Conservation (phyloP, 37 sponge, comb jelly and placozoan species). For the Spongia lamella region DNA sequence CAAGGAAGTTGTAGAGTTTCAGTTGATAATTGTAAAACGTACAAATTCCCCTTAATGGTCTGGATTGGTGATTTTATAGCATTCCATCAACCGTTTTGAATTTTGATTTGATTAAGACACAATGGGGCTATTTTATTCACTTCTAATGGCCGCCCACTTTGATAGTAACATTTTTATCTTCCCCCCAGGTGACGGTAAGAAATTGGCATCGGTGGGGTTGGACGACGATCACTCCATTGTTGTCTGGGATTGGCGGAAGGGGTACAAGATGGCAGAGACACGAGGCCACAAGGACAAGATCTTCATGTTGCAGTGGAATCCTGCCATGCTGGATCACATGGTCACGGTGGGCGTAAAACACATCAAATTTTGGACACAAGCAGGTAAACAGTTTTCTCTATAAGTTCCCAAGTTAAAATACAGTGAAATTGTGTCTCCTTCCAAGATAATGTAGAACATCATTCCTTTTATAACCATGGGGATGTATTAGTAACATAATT, state of each 20-base stretch:
- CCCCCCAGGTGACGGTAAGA: slow-evolving; percentile 80
- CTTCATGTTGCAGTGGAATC: slow-evolving; percentile 87
- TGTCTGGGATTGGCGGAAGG: slow-evolving; percentile 93
- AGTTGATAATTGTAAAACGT: no score
- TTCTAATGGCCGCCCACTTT: no score
- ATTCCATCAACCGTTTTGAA: no score
- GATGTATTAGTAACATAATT: no score
- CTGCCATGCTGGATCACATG: slow-evolving; percentile 55
- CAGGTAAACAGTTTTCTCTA: slow-evolving; percentile 15
- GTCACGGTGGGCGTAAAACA: slow-evolving; percentile 95
- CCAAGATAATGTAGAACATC: no score
- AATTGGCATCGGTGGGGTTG: slow-evolving; percentile 91
- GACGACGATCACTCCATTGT: slow-evolving; percentile 92
- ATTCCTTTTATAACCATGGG: no score
- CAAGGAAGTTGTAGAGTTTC: no score
- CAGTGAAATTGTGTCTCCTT: neutral
- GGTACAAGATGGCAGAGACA: slow-evolving; percentile 80
- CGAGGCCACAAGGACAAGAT: slow-evolving; percentile 95
- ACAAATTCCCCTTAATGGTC: no score
- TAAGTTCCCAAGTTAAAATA: neutral
- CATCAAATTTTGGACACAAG: slow-evolving; percentile 93
- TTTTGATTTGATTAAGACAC: no score
- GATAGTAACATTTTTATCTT: no score
- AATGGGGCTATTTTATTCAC: no score
- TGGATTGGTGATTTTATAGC: no score